Percentiles rank a stretch among this genome's conserved stretches.
Conservation (phyloP, 2,888 invertebrate genomes). For the Dasypolia templi region DNA sequence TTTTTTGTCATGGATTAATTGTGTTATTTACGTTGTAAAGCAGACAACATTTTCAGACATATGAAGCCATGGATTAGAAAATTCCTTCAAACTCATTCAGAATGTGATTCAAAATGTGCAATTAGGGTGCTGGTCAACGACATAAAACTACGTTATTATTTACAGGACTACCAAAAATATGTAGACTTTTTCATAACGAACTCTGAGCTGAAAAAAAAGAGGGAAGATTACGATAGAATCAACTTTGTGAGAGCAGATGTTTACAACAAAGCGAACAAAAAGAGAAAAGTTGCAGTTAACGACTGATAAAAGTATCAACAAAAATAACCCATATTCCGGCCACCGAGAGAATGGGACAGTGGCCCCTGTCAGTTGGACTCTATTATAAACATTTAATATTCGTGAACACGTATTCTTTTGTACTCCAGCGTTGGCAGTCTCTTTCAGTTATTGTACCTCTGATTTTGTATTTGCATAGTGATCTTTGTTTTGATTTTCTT, state of each 20-base stretch:
- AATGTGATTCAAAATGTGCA: background rate
- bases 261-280: conserved; percentile 58
- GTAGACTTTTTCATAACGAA: conserved; percentile 65
- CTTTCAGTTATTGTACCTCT: background rate
- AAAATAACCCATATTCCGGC: background rate
- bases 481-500: background rate
- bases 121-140: background rate
- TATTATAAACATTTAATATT: background rate
- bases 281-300: no score
- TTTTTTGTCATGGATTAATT: no score
- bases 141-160: conserved; percentile 3
- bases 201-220: conserved; percentile 61
- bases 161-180: conserved; percentile 72
- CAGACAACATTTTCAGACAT: background rate
- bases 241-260: conserved; percentile 63
- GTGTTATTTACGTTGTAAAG: no score
- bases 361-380: background rate
- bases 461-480: background rate
- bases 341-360: background rate
- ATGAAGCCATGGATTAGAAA: background rate
- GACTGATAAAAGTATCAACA: background rate
- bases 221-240: conserved; percentile 66
- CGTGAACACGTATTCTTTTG: background rate
- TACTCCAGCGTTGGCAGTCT: background rate
- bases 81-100: background rate